Conservation (phyloP, 2,888 invertebrate species). For the Orthonevra nobilis region DNA sequence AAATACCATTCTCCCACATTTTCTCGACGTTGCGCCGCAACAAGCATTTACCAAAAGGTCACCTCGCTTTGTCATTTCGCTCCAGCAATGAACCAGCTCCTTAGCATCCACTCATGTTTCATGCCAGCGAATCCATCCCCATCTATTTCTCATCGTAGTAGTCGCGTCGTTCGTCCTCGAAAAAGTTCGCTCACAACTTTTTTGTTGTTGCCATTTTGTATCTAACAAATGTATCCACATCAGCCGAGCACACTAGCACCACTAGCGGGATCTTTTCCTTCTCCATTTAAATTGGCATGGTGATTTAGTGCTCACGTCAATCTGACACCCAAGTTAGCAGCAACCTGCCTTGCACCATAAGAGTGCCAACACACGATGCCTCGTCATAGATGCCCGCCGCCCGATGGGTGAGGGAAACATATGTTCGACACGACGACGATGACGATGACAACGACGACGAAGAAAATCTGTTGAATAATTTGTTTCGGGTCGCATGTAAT, state of each 20-base stretch:
- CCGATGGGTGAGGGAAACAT: conserved; percentile 23
- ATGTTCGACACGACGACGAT: conserved; percentile 59
- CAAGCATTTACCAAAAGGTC: conserved; percentile 55
- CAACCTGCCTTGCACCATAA: conserved; percentile 58
- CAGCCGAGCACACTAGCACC: background rate
- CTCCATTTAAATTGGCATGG: conserved; percentile 67
- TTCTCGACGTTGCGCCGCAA: conserved; percentile 3
- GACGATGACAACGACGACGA: conserved; percentile 21
- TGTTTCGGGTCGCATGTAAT: conserved; percentile 67
- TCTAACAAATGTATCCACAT: background rate
- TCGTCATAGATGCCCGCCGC: background rate
- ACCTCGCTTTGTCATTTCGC: conserved; percentile 45
- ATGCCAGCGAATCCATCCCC: conserved; percentile 65
- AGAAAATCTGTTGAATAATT: conserved; percentile 67
- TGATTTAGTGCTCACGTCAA: conserved; percentile 69
- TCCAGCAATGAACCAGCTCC: conserved; percentile 28
- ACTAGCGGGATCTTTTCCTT: conserved; percentile 38
- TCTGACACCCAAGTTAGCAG: conserved; percentile 68
- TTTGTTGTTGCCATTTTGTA: too few species aligned
- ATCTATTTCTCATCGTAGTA: conserved; percentile 66
- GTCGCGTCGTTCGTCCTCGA: conserved; percentile 17
- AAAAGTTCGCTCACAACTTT: too few species aligned
- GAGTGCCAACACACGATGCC: conserved; percentile 34
- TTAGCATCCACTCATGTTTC: conserved; percentile 63
- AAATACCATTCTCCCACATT: conserved; percentile 60